Conservation (phyloP, 2,888 invertebrate species). For the Amaurobius ferox region DNA sequence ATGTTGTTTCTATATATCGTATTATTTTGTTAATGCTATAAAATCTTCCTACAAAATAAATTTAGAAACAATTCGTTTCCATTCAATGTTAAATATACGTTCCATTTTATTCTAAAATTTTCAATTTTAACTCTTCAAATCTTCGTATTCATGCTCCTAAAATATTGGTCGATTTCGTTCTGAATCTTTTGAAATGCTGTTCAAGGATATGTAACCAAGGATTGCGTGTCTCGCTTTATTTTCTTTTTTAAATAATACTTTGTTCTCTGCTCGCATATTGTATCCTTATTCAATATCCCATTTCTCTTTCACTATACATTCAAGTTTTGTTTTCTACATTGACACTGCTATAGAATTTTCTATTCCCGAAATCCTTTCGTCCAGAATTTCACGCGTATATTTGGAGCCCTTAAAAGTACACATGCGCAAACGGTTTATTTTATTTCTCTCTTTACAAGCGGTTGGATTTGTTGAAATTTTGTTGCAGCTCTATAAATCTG, state of each 20-base stretch:
- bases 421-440: background rate
- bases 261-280: background rate
- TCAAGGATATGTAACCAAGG: background rate
- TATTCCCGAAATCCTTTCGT: background rate
- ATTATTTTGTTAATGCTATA: too few relatives aligned
- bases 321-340: background rate
- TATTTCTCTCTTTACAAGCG: background rate
- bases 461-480: background rate
- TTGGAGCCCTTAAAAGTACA: background rate
- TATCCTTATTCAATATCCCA: background rate
- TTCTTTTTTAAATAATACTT: background rate
- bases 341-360: background rate
- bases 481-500: constrained; percentile 1
- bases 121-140: background rate
- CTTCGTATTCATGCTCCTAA: background rate
- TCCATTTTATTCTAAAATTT: too few relatives aligned
- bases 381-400: background rate
- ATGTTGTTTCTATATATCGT: too few relatives aligned
- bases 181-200: background rate
- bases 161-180: background rate
- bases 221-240: background rate
- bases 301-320: background rate
- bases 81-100: too few relatives aligned
- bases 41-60: too few relatives aligned
- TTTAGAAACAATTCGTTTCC: too few relatives aligned